These are phyloP conservation scores for Marmota monax DNA, from an alignment of 2,113 vertebrate species.

Conservation along the genomic window DNA sequence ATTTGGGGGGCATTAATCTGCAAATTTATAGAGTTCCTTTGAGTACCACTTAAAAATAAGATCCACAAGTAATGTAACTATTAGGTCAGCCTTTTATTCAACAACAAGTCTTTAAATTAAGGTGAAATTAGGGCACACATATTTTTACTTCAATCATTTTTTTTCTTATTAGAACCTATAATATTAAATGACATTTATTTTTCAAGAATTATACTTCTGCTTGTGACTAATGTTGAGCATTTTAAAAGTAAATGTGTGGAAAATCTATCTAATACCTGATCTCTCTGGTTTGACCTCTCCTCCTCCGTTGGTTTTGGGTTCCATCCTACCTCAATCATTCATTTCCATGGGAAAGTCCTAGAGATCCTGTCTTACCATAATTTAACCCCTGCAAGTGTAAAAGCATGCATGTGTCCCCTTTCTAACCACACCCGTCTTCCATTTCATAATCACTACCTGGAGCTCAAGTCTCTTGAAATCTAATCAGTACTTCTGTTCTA, in stretches of 20 bases:
- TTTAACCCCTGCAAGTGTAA: not conserved
- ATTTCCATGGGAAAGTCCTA: not conserved
- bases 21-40: not conserved
- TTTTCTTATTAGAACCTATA: not conserved
- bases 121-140: not conserved
- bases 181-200: not conserved
- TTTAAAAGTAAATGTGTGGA: not conserved
- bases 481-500: not conserved
- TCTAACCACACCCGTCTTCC: not conserved
- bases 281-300: not conserved
- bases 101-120: slow-evolving; percentile 22
- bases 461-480: not conserved
- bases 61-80: not conserved
- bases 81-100: not conserved
- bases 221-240: not conserved
- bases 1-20: not conserved
- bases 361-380: not conserved
- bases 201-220: not conserved
- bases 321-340: not conserved
- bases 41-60: not conserved
- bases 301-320: not conserved
- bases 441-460: not conserved
- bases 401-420: not conserved
- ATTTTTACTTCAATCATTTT: not conserved
- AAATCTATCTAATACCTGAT: not conserved